Conservation (phyloP, 2,888 invertebrate species). For the Camptogramma bilineatum region DNA sequence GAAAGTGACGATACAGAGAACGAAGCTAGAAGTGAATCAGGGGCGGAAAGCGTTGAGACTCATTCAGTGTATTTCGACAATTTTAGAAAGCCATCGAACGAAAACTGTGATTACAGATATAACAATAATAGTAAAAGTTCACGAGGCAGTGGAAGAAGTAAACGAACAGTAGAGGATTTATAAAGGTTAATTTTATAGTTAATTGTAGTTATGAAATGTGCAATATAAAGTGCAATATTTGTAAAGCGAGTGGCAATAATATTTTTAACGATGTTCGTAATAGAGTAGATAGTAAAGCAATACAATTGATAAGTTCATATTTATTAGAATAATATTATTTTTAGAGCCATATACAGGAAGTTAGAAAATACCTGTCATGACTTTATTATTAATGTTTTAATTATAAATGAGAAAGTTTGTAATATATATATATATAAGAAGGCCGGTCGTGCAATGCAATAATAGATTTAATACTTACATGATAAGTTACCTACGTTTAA, state of each 20-base stretch:
- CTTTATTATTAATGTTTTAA: slow-evolving; percentile 1
- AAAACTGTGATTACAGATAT: slow-evolving; percentile 51
- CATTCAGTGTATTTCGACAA: slow-evolving; percentile 94
- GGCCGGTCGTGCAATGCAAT: slow-evolving; percentile 85
- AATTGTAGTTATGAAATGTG: slow-evolving; percentile 55
- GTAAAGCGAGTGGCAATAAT: slow-evolving; percentile 32
- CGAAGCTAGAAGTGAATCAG: slow-evolving; percentile 94
- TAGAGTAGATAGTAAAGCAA: not conserved
- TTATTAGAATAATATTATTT: slow-evolving; percentile 1
- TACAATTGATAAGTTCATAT: not conserved
- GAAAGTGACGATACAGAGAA: slow-evolving; percentile 92
- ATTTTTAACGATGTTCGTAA: slow-evolving; percentile 1
- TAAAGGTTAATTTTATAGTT: slow-evolving; percentile 41
- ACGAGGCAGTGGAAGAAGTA: slow-evolving; percentile 55
- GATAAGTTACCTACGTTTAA: slow-evolving; percentile 29
- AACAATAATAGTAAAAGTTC: slow-evolving; percentile 56
- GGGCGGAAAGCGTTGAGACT: slow-evolving; percentile 94
- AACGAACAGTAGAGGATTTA: slow-evolving; percentile 47
- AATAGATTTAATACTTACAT: slow-evolving; percentile 54
- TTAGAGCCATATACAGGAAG: slow-evolving; percentile 9
- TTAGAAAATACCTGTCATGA: slow-evolving; percentile 18
- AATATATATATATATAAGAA: slow-evolving; percentile 51
- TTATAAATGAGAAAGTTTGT: slow-evolving; percentile 12
- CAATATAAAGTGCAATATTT: slow-evolving; percentile 68
- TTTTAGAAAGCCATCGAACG: slow-evolving; percentile 82